Percentiles rank a stretch among this genome's conserved stretches.
These are phyloP conservation scores for Hiodon tergisus DNA, from an alignment of 2,113 vertebrate genomes.

Conservation along the genomic window DNA sequence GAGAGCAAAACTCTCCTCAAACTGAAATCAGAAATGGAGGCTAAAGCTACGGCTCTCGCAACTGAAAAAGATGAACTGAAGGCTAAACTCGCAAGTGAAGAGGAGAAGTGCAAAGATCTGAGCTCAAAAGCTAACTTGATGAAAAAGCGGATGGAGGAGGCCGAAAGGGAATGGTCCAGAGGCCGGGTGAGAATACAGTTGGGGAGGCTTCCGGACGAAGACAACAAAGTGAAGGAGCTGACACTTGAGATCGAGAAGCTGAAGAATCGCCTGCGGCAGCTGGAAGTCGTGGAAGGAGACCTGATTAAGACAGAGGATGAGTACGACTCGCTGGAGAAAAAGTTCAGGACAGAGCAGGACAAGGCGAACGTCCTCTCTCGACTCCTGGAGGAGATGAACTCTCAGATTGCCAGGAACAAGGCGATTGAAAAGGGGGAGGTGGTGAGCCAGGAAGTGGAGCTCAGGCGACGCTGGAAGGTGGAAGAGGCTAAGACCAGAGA, in stretches of 20 bases:
- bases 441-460: slow-evolving; percentile 75
- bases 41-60: slow-evolving; percentile 67
- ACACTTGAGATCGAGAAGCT: slow-evolving; percentile 80
- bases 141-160: slow-evolving; percentile 75
- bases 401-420: slow-evolving; percentile 82
- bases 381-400: slow-evolving; percentile 82
- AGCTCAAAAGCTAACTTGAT: slow-evolving; percentile 65
- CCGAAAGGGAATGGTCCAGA: slow-evolving; percentile 65
- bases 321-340: slow-evolving; percentile 87
- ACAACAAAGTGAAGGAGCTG: slow-evolving; percentile 80
- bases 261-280: slow-evolving; percentile 79
- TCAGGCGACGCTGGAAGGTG: slow-evolving; percentile 72
- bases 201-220: slow-evolving; percentile 58
- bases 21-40: slow-evolving; percentile 88
- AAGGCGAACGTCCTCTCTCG: slow-evolving; percentile 82
- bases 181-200: slow-evolving; percentile 55
- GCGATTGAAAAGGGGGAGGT: slow-evolving; percentile 84
- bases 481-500: slow-evolving; percentile 82
- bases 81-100: slow-evolving; percentile 68
- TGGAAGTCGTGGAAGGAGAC: slow-evolving; percentile 91
- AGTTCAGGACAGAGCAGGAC: slow-evolving; percentile 85
- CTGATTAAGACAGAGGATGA: slow-evolving; percentile 94
- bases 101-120: slow-evolving; percentile 74
- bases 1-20: slow-evolving; percentile 93
- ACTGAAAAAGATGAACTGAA: slow-evolving; percentile 78